Evolutionary conservation across 2,113 vertebrate species (phyloP), one percentile per base, ranked within the genome.

Genomic region (Mixornis gularis): DNA sequence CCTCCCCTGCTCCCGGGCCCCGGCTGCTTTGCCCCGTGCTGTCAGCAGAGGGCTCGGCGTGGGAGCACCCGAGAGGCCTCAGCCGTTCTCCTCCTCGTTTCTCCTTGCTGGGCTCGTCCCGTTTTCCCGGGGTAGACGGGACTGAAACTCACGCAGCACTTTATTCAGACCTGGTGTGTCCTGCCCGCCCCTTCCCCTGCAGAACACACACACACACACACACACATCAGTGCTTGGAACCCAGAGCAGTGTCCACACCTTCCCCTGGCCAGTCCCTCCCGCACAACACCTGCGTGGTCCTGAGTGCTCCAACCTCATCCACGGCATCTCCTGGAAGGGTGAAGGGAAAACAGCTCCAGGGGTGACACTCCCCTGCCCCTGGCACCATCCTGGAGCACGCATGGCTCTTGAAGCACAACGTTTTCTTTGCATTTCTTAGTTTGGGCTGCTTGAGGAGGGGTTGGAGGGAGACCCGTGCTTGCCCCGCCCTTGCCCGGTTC

Each of bases 351-450:
- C 41, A 58, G 62, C 38, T 56, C 48, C 3, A 2, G 65, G 32
- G 49, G 20, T 74, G 38, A 6, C 3, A 1, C 69, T 15, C 22
- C 46, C 55, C 49, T 74, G 43, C 27, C 65, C 79, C 48, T 3
- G 6, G 82, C n/a, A 17, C 85, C 64, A 6, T 17, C 51, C 74
- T n/a, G 79, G 56, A 83, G 89, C 70, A 43, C 32, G 24, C 85
- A 18, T 71, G 90, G 90, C 95, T 95, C 85, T 76, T 46, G 82
- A 95, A 96, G 94, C 94, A 96, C 96, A 93, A 83, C 7, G 59
- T 49, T 95, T 80, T 85, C 26, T 86, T 89, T 90, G 92, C 80
- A 36, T 92, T 92, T 94, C 91, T 68, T 76, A 13, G 52, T 74
- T 90, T 52, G 62, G 41, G 69, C 6, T 70, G 60, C 32, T 60